Conservation (phyloP, 2,888 invertebrate genomes). For the Embidobia sp. region DNA sequence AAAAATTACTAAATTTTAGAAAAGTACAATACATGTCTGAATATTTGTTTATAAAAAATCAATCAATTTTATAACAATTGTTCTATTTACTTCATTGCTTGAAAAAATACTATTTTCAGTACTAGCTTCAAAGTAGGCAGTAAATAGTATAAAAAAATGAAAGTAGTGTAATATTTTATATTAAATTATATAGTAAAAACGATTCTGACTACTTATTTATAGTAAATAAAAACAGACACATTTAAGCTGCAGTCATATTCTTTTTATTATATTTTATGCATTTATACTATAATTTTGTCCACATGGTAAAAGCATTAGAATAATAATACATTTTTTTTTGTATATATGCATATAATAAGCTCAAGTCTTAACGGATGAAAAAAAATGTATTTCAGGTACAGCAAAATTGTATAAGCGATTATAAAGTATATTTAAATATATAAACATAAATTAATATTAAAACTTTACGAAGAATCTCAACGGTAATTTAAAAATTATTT, state of each 20-base stretch:
- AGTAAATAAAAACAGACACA: constrained; percentile 2
- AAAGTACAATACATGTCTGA: too few relatives aligned
- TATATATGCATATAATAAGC: constrained; percentile 15
- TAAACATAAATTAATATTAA: constrained; percentile 19
- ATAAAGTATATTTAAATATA: background rate
- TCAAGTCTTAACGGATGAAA: constrained; percentile 16
- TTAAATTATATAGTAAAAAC: too few relatives aligned
- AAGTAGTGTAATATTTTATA: background rate
- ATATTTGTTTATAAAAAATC: too few relatives aligned
- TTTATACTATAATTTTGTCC: constrained; percentile 41
- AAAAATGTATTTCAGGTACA: constrained; percentile 33
- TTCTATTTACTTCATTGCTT: too few relatives aligned
- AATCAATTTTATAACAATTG: too few relatives aligned
- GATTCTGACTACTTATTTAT: too few relatives aligned
- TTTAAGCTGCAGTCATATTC: constrained; percentile 27
- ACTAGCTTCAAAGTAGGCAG: too few relatives aligned
- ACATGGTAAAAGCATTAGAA: constrained; percentile 43
- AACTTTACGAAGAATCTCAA: constrained; percentile 10
- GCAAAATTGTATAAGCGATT: constrained; percentile 21
- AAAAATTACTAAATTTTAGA: too few relatives aligned
- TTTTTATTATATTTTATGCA: constrained; percentile 31
- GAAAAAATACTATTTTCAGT: too few relatives aligned
- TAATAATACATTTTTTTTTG: constrained; percentile 11
- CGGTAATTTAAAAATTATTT: constrained; percentile 13
- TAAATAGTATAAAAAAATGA: too few relatives aligned